Evolutionary conservation across 2,797 vertebrate genomes (phyloP).

Genomic region (Buphagus erythrorhynchus): DNA sequence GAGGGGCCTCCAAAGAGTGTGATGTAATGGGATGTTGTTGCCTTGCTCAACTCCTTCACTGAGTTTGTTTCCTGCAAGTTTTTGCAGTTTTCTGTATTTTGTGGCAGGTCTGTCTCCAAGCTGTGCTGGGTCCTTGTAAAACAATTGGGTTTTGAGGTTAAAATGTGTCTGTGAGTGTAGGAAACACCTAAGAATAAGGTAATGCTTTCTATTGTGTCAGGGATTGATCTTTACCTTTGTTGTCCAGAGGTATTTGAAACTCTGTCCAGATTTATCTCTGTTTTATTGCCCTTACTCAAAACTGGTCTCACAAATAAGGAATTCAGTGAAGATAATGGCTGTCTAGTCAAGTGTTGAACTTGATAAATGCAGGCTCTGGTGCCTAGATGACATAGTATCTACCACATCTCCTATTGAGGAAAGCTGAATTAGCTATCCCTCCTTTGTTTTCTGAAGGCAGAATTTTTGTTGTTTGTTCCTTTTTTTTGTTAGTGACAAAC

Average conservation of each 20-base stretch:
- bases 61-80: background rate
- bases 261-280: background rate
- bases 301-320: background rate
- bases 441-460: background rate
- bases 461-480: background rate
- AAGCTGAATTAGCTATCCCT: background rate
- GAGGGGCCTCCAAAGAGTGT: background rate
- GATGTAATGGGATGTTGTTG: background rate
- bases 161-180: background rate
- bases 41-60: background rate
- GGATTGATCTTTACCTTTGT: background rate
- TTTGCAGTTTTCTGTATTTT: background rate
- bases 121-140: background rate
- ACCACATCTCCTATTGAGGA: background rate
- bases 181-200: background rate
- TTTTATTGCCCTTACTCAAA: background rate
- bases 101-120: background rate
- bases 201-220: background rate
- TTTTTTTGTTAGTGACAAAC: background rate
- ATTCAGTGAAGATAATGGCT: background rate
- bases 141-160: background rate
- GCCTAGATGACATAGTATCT: background rate
- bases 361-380: background rate
- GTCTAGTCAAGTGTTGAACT: background rate
- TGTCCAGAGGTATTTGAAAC: background rate